Conservation (phyloP, 1,140 invertebrate species). For the Drosophila jambulina region DNA sequence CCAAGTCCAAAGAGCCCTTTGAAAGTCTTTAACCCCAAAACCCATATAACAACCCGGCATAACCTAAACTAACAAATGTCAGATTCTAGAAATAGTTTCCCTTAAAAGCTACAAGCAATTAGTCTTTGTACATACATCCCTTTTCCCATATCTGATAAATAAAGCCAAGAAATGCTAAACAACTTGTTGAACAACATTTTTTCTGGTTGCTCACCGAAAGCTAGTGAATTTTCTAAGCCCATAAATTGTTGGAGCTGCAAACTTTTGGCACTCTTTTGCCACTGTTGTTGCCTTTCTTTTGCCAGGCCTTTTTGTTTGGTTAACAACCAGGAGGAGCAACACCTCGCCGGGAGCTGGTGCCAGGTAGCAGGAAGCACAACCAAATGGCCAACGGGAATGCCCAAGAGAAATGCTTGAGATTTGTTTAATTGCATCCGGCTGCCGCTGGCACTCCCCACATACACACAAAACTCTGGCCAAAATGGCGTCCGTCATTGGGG, state of each 20-base stretch:
- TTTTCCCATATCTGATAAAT: conserved; percentile 6
- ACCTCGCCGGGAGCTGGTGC: background rate
- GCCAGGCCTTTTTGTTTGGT: conserved; percentile 41
- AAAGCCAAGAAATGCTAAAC: conserved; percentile 17
- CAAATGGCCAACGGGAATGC: conserved; percentile 55
- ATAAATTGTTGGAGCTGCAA: conserved; percentile 59
- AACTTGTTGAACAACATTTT: conserved; percentile 65
- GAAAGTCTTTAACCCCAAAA: background rate
- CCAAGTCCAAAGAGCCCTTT: no score
- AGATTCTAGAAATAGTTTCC: background rate
- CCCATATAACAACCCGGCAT: background rate
- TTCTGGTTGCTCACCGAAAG: background rate
- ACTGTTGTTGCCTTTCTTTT: background rate
- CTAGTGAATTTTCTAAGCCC: conserved; percentile 33
- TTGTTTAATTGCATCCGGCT: conserved; percentile 81
- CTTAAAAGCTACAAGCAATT: background rate
- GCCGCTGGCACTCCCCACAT: background rate
- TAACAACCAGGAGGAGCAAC: conserved; percentile 25
- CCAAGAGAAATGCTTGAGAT: conserved; percentile 71
- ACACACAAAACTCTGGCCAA: conserved; percentile 42
- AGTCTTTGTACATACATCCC: background rate
- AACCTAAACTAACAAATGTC: background rate
- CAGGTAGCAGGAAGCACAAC: background rate
- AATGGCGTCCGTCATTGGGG: conserved; percentile 50
- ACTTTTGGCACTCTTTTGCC: conserved; percentile 55